These are phyloP conservation scores for Chrysolina americana DNA, from an alignment of 2,888 invertebrate genomes.

Conservation along the genomic window DNA sequence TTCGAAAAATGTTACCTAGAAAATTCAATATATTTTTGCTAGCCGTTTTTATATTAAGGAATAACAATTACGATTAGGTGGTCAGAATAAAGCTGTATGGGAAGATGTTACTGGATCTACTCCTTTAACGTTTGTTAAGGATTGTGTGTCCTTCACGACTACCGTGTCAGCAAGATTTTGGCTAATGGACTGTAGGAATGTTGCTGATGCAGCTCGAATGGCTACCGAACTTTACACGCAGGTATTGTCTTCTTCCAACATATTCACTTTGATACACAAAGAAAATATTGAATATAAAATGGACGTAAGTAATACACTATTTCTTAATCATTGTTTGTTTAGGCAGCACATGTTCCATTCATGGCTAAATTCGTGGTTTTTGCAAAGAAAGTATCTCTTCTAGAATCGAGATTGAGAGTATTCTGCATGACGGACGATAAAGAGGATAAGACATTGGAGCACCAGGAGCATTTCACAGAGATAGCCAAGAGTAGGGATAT, in stretches of 20 bases:
- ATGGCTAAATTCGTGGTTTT: conserved; percentile 98
- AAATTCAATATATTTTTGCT: no score
- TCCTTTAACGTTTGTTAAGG: conserved; percentile 95
- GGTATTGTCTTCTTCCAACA: conserved; percentile 61
- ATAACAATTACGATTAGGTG: conserved; percentile 73
- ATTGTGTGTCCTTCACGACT: conserved; percentile 98
- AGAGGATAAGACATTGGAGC: conserved; percentile 96
- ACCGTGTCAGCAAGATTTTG: conserved; percentile 99
- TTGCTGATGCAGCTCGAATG: conserved; percentile 94
- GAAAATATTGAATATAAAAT: no score
- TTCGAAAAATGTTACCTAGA: no score
- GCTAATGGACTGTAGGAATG: conserved; percentile 98
- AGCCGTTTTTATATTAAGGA: not conserved
- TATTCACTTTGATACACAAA: no score
- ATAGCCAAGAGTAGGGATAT: conserved; percentile 97
- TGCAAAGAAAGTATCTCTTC: conserved; percentile 90
- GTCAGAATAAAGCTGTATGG: conserved; percentile 97
- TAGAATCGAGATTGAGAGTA: conserved; percentile 91
- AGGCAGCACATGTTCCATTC: conserved; percentile 89
- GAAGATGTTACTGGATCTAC: conserved; percentile 99
- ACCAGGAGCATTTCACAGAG: conserved; percentile 94
- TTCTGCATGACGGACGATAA: conserved; percentile 99
- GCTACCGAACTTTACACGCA: conserved; percentile 96
- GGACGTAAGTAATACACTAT: not conserved
- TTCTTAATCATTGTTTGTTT: conserved; percentile 35